phyloP scores from a whole-genome alignment of 2,113 vertebrate genomes.

The Numenius arquata region DNA sequence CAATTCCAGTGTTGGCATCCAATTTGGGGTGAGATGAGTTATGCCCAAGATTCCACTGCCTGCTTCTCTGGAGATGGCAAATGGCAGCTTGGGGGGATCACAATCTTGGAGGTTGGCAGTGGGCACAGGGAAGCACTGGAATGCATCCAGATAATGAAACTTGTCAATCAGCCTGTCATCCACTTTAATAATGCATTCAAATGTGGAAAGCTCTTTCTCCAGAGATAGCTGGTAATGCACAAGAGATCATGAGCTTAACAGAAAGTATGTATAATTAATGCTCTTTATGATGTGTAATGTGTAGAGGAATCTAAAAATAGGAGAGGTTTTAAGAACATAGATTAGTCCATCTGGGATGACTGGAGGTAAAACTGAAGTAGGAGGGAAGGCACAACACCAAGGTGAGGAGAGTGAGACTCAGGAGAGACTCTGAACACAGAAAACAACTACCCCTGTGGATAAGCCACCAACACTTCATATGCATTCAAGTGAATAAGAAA shows the following conservation, averaged over 20 bases:
- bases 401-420: neutral
- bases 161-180: conserved; percentile 8
- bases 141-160: neutral
- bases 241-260: neutral
- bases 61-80: neutral
- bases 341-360: neutral
- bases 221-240: conserved; percentile 13
- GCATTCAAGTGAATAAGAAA: neutral
- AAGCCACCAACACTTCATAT: neutral
- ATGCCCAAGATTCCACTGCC: neutral
- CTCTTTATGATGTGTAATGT: neutral
- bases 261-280: conserved; percentile 40
- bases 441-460: neutral
- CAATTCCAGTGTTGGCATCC: neutral
- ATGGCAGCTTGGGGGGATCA: neutral
- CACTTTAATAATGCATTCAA: neutral
- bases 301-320: conserved; percentile 33
- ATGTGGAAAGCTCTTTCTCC: neutral
- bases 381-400: neutral
- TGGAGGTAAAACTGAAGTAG: neutral
- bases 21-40: neutral
- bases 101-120: neutral
- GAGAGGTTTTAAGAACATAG: neutral
- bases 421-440: neutral
- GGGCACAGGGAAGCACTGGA: neutral